Evolutionary conservation across 2,888 invertebrate species (phyloP).

Genomic region (Drosophila austrosaltans): DNA sequence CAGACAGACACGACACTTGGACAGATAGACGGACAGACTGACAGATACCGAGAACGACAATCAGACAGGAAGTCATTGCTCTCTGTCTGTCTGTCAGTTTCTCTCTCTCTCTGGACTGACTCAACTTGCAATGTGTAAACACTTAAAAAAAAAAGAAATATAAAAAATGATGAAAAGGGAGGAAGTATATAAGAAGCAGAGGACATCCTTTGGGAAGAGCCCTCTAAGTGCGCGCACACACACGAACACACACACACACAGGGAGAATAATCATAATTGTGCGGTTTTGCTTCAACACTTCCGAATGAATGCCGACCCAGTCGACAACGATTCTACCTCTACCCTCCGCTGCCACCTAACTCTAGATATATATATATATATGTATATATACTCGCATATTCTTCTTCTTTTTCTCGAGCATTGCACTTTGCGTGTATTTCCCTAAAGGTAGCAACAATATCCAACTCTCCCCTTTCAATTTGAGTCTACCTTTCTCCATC

Average conservation of each 20-base stretch:
- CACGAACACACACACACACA: slow-evolving; percentile 18
- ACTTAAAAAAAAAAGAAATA: slow-evolving; percentile 5
- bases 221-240: slow-evolving; percentile 23
- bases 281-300: slow-evolving; percentile 37
- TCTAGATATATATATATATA: background rate
- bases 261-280: slow-evolving; percentile 68
- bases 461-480: background rate
- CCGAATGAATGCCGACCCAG: slow-evolving; percentile 9
- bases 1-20: too few relatives aligned
- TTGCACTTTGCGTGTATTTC: slow-evolving; percentile 53
- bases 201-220: slow-evolving; percentile 50
- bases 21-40: too few relatives aligned
- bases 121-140: slow-evolving; percentile 10
- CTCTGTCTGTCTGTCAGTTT: background rate
- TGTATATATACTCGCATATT: background rate
- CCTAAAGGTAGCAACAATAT: slow-evolving; percentile 44
- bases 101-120: slow-evolving; percentile 2
- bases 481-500: background rate
- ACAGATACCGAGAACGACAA: background rate
- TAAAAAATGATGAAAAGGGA: background rate
- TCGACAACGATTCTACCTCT: background rate
- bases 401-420: slow-evolving; percentile 40
- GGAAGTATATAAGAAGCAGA: slow-evolving; percentile 9
- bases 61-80: slow-evolving; percentile 11
- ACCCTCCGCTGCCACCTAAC: background rate